Evolutionary conservation across 2,888 invertebrate genomes (phyloP).

Genomic region (Diogma glabrata): DNA sequence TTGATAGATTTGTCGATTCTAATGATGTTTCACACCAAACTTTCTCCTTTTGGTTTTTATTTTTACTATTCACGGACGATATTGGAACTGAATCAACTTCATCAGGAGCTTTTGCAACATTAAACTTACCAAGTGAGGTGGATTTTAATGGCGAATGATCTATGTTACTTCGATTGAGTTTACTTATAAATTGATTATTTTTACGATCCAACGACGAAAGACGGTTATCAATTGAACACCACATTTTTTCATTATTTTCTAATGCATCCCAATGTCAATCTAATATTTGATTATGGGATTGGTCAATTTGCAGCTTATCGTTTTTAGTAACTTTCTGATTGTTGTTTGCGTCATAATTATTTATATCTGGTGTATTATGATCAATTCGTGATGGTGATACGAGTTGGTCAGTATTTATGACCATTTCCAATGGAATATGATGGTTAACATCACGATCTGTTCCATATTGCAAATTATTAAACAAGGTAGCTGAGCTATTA

Average conservation of each 20-base stretch:
- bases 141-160: slow-evolving; percentile 18
- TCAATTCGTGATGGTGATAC: too few relatives aligned
- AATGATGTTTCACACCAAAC: slow-evolving; percentile 35
- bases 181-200: slow-evolving; percentile 9
- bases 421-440: too few relatives aligned
- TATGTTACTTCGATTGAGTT: not conserved
- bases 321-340: too few relatives aligned
- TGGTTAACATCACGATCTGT: too few relatives aligned
- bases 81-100: slow-evolving; percentile 32
- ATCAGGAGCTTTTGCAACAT: slow-evolving; percentile 16
- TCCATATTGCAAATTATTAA: too few relatives aligned
- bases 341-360: too few relatives aligned
- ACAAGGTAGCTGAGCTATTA: slow-evolving; percentile 6
- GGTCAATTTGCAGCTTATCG: too few relatives aligned
- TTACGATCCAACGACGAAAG: slow-evolving; percentile 13
- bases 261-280: slow-evolving; percentile 21
- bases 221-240: slow-evolving; percentile 19
- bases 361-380: too few relatives aligned
- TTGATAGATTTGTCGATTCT: slow-evolving; percentile 33
- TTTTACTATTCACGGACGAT: slow-evolving; percentile 28
- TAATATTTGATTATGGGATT: slow-evolving; percentile 15
- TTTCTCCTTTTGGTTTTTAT: slow-evolving; percentile 31
- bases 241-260: slow-evolving; percentile 18
- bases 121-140: slow-evolving; percentile 20
- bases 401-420: too few relatives aligned